phyloP scores from a whole-genome alignment of 2,797 vertebrate genomes.

The Lateolabrax maculatus region DNA sequence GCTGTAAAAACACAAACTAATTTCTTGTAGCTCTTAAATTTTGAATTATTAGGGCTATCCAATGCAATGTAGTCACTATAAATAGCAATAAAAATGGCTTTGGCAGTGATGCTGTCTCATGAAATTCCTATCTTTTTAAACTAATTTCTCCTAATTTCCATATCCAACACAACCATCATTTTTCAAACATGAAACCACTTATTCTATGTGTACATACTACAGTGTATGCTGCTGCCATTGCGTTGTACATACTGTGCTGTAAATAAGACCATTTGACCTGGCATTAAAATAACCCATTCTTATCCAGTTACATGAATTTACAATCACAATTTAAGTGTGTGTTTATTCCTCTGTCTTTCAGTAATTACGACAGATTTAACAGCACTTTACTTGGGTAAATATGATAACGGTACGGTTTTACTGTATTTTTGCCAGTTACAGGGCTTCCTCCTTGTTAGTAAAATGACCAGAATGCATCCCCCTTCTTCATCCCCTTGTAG shows the following conservation, averaged over 20 bases:
- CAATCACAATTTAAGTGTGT: neutral
- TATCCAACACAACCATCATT: slow-evolving; percentile 4
- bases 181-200: neutral
- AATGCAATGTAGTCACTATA: slow-evolving; percentile 44
- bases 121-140: slow-evolving; percentile 29
- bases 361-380: neutral
- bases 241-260: slow-evolving; percentile 72
- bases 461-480: too few relatives aligned
- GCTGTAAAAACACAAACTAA: slow-evolving; percentile 48
- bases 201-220: neutral
- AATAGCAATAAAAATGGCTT: slow-evolving; percentile 72
- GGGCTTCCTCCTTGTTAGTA: too few relatives aligned
- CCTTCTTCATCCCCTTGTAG: too few relatives aligned
- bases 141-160: neutral
- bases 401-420: neutral
- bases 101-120: slow-evolving; percentile 48
- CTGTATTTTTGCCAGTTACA: neutral
- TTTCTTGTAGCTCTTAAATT: slow-evolving; percentile 48
- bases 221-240: slow-evolving; percentile 54
- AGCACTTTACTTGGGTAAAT: neutral
- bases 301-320: neutral
- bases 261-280: slow-evolving; percentile 84
- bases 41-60: slow-evolving; percentile 38
- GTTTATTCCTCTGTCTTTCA: neutral
- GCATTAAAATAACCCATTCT: slow-evolving; percentile 53